Evolutionary conservation across 2,113 vertebrate species (phyloP).

Genomic region (Heteronetta atricapilla): DNA sequence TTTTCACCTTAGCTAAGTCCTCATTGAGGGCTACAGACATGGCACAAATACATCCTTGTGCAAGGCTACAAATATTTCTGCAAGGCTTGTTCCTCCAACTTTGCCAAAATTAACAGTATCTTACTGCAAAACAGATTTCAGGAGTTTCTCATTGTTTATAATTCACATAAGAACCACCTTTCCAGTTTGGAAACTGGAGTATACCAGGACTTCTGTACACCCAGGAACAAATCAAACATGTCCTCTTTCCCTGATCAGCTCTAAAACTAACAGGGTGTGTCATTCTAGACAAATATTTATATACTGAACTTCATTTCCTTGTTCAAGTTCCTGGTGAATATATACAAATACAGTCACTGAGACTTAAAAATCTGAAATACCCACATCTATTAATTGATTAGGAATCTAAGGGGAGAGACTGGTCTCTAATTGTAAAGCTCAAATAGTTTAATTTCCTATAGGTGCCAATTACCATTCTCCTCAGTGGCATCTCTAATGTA

Average conservation of each 20-base stretch:
- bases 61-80: neutral
- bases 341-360: neutral
- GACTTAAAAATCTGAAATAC: neutral
- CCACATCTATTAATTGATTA: conserved; percentile 26
- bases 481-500: neutral
- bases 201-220: neutral
- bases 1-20: neutral
- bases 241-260: neutral
- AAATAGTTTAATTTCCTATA: conserved; percentile 29
- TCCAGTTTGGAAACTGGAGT: neutral
- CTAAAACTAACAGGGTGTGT: conserved; percentile 15
- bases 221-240: rapidly evolving
- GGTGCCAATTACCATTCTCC: conserved; percentile 3
- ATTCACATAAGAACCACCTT: neutral
- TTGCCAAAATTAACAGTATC: neutral
- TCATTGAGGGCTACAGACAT: neutral
- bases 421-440: conserved; percentile 4
- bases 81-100: neutral
- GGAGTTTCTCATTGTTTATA: neutral
- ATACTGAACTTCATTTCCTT: neutral
- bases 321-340: neutral
- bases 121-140: neutral
- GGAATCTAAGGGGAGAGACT: neutral
- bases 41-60: rapidly evolving
- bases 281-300: conserved; percentile 53